These are phyloP conservation scores for Botia kubotai DNA, from an alignment of 2,797 vertebrate genomes.

Conservation along the genomic window DNA sequence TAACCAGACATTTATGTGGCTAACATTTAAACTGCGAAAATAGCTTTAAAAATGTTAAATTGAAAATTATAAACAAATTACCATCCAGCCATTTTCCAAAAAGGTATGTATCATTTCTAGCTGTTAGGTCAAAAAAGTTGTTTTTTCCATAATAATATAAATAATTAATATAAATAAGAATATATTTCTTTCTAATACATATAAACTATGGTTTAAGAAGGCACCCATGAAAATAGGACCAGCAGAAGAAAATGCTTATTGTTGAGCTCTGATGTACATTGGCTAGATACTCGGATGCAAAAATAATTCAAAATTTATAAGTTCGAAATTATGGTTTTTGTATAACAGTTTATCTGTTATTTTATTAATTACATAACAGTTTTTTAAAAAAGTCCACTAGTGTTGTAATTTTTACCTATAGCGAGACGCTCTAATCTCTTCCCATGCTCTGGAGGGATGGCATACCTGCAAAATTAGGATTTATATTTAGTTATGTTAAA, in stretches of 20 bases:
- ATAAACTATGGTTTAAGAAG: too few relatives aligned
- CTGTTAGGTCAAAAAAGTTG: background rate
- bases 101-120: too few relatives aligned
- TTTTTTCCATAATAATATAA: background rate
- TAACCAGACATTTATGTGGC: too few relatives aligned
- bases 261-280: background rate
- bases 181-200: background rate
- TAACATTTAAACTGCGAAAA: too few relatives aligned
- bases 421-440: constrained; percentile 83
- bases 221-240: background rate
- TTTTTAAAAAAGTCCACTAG: constrained; percentile 8
- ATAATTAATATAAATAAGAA: background rate
- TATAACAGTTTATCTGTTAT: background rate
- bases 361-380: background rate
- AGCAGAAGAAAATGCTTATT: background rate
- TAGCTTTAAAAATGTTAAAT: too few relatives aligned
- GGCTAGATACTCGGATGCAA: background rate
- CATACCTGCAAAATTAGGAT: constrained; percentile 74
- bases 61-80: too few relatives aligned
- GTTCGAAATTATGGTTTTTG: background rate
- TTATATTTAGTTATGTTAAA: background rate
- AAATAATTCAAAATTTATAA: background rate
- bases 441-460: constrained; percentile 82
- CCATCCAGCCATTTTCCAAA: too few relatives aligned
- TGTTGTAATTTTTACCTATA: constrained; percentile 71